Conservation (phyloP, 2,888 invertebrate genomes). For the Criorhina ranunculi region DNA sequence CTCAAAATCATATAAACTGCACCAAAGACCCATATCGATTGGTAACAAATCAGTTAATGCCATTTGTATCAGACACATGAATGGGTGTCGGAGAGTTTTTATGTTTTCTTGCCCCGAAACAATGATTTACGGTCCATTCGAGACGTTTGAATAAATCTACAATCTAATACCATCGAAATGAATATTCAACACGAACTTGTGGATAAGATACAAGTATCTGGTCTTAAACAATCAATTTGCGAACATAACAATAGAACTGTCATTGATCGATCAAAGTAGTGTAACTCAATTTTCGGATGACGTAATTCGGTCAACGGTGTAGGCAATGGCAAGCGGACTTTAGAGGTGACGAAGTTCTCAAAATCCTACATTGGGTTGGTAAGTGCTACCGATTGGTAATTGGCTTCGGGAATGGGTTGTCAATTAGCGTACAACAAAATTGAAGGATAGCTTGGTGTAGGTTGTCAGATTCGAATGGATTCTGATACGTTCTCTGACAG, state of each 20-base stretch:
- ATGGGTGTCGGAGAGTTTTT: conserved; percentile 46
- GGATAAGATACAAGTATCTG: conserved; percentile 11
- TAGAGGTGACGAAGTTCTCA: not conserved
- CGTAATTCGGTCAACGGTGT: conserved; percentile 26
- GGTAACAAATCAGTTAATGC: conserved; percentile 59
- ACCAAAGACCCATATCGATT: conserved; percentile 24
- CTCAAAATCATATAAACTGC: conserved; percentile 3
- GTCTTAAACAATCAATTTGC: conserved; percentile 28
- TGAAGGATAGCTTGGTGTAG: not conserved
- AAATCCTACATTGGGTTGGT: not conserved
- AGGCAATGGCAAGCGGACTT: not conserved
- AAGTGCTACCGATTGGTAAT: conserved; percentile 21
- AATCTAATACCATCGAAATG: conserved; percentile 40
- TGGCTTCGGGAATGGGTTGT: too few species aligned
- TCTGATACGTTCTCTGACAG: too few species aligned
- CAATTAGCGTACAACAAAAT: conserved; percentile 7
- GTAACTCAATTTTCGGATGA: conserved; percentile 33
- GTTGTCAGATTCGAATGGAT: too few species aligned
- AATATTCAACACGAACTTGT: conserved; percentile 34
- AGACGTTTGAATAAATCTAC: conserved; percentile 25
- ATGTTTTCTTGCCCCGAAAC: conserved; percentile 17
- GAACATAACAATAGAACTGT: conserved; percentile 26
- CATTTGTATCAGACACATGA: conserved; percentile 69
- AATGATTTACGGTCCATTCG: conserved; percentile 5
- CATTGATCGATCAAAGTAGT: conserved; percentile 6